A percentile compares a stretch with the other conserved stretches of the same genome.
Evolutionary conservation across 1,140 invertebrate genomes (phyloP).

Genomic region (Trichonephila clavata): DNA sequence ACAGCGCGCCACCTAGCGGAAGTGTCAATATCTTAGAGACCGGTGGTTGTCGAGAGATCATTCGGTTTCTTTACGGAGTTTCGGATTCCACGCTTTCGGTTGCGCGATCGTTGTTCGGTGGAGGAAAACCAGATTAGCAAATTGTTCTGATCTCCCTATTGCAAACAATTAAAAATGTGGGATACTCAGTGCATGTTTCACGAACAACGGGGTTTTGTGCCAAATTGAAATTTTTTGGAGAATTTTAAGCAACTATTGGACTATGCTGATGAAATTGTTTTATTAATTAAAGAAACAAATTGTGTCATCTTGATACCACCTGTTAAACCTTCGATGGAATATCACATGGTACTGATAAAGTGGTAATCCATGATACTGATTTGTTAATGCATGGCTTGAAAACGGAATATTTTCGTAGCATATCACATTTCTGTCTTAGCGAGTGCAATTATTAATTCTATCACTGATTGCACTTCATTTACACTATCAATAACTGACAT

Average conservation of each 20-base stretch:
- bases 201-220: neutral
- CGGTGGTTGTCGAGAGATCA: conserved; percentile 34
- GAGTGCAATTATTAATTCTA: neutral
- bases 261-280: neutral
- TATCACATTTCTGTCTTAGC: neutral
- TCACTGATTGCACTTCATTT: neutral
- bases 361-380: neutral
- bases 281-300: conserved; percentile 14
- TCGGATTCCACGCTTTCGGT: conserved; percentile 39
- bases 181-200: neutral
- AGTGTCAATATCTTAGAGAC: conserved; percentile 44
- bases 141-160: neutral
- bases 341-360: neutral
- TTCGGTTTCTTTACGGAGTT: conserved; percentile 69
- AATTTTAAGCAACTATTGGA: neutral
- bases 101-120: neutral
- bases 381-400: neutral
- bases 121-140: neutral
- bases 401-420: neutral
- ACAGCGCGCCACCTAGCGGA: conserved; percentile 65
- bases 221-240: neutral
- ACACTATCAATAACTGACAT: neutral
- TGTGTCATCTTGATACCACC: neutral
- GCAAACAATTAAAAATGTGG: neutral
- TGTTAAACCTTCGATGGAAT: conserved; percentile 9